Percentiles rank a stretch among this genome's conserved stretches.
phyloP scores from a whole-genome alignment of 2,888 invertebrate genomes.

The Bedellia somnulentella region DNA sequence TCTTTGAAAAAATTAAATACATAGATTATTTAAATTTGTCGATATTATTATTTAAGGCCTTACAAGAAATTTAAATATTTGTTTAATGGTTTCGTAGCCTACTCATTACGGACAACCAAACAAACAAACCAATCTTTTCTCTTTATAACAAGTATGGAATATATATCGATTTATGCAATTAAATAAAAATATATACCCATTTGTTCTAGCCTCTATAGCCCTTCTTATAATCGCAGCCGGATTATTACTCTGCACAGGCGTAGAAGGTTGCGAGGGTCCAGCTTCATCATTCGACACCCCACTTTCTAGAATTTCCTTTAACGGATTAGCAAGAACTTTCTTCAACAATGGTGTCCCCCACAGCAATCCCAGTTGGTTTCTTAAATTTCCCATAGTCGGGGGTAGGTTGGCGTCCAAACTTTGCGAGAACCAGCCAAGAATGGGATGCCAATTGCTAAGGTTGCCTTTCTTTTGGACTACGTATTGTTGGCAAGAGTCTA shows the following conservation, averaged over 20 bases:
- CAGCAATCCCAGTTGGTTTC: conserved; percentile 68
- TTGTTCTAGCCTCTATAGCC: conserved; percentile 53
- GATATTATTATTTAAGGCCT: too few relatives aligned
- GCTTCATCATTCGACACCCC: conserved; percentile 38
- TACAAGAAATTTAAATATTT: too few relatives aligned
- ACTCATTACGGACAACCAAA: too few relatives aligned
- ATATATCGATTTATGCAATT: too few relatives aligned
- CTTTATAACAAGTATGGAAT: too few relatives aligned
- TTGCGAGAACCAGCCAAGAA: conserved; percentile 93
- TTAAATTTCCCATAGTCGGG: conserved; percentile 70
- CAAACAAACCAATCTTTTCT: too few relatives aligned
- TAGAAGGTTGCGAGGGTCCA: conserved; percentile 57
- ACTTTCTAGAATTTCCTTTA: conserved; percentile 58
- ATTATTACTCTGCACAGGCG: conserved; percentile 39
- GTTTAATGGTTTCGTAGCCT: too few relatives aligned
- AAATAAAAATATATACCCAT: conserved; percentile 58
- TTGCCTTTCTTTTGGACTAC: conserved; percentile 90
- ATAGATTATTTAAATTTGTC: too few relatives aligned
- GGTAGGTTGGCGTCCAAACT: conserved; percentile 69
- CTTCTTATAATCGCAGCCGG: conserved; percentile 48
- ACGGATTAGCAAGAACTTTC: conserved; percentile 32
- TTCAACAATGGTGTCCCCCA: conserved; percentile 63
- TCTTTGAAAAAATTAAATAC: too few relatives aligned
- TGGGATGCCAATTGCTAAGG: conserved; percentile 96
- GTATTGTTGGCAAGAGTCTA: conserved; percentile 89